phyloP scores from a whole-genome alignment of 2,888 invertebrate species.

The Orthonevra nobilis region DNA sequence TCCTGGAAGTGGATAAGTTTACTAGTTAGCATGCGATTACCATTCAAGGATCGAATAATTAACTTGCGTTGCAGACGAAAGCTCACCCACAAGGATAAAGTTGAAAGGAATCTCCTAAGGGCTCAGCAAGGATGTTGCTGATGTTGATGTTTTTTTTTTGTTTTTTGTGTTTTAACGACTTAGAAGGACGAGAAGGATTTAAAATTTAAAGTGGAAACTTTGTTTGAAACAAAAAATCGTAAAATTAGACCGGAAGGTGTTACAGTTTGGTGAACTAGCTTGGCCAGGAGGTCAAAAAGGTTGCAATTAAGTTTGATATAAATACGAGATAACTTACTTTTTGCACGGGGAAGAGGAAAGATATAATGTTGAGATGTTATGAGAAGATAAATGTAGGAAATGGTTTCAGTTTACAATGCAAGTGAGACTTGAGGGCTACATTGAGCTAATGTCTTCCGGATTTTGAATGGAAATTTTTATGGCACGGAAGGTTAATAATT shows the following conservation, averaged over 20 bases:
- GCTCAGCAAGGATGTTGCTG: slow-evolving; percentile 3
- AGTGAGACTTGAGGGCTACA: too few relatives aligned
- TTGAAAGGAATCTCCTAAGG: slow-evolving; percentile 7
- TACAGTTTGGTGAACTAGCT: neutral
- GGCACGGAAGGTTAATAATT: too few relatives aligned
- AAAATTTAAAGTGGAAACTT: slow-evolving; percentile 1
- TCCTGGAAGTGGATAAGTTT: slow-evolving; percentile 19
- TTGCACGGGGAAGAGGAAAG: too few relatives aligned
- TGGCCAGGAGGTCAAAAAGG: neutral
- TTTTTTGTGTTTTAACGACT: neutral
- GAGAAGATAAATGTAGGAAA: too few relatives aligned
- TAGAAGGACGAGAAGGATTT: neutral
- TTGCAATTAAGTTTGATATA: neutral
- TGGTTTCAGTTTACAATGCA: too few relatives aligned
- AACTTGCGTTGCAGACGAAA: slow-evolving; percentile 12
- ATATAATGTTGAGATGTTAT: too few relatives aligned
- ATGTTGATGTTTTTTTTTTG: neutral
- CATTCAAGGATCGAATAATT: slow-evolving; percentile 40
- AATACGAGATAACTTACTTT: too few relatives aligned
- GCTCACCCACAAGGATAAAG: too few relatives aligned
- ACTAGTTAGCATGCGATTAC: slow-evolving; percentile 34
- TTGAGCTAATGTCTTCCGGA: too few relatives aligned
- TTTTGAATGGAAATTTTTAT: too few relatives aligned
- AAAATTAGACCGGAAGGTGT: slow-evolving; percentile 34
- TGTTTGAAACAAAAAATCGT: slow-evolving; percentile 1